Evolutionary conservation across 1,140 invertebrate species (phyloP), one percentile per base, ranked within the genome.

Genomic region (Thaumatotibia leucotreta): DNA sequence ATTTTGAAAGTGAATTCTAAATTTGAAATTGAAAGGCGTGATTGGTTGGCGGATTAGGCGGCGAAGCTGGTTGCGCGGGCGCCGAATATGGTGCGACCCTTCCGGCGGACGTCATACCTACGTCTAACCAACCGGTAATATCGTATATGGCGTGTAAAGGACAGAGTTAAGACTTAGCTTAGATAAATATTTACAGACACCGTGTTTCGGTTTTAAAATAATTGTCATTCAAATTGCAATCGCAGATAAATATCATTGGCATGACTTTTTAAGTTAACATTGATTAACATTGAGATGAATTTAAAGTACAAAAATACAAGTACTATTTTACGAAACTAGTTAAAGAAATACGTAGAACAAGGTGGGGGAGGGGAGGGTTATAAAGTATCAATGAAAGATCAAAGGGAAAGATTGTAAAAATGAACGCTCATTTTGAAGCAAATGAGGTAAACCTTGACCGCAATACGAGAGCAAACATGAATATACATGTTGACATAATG

Each of bases 91-190:
- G 83, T 11, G 52, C 29, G 72, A 69, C 77, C 78, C 79, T 86
- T 88, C 86, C 85, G 87, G 76, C 82, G 80, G 79, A 79, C 76
- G 77, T 67, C 63, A 69, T 58, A 24, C 52, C 32, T 27, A 17
- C 24, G 17, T 6, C 45, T 58, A 58, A 32, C 29, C n/a, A 63
- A 29, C 50, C 52, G 24, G 23, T n/a, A 24, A 58, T 24, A 27
- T 58, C 52, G 24, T 58, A 58, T 58, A 29, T 31, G 52, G 52
- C 14, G 17, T 58, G 27, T 31, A 58, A 58, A 54, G 50, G 17
- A 27, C 24, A 11, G 39, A 45, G 39, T 45, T 9, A 45, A 45
- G 20, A 14, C 39, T 45, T 20, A 45, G 39, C 39, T 20, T 14
- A 45, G 17, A 45, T 20, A 45, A 45, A 45, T 45, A 17, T 45